phyloP scores from a whole-genome alignment of 2,797 vertebrate species.

The Silurus aristotelis region DNA sequence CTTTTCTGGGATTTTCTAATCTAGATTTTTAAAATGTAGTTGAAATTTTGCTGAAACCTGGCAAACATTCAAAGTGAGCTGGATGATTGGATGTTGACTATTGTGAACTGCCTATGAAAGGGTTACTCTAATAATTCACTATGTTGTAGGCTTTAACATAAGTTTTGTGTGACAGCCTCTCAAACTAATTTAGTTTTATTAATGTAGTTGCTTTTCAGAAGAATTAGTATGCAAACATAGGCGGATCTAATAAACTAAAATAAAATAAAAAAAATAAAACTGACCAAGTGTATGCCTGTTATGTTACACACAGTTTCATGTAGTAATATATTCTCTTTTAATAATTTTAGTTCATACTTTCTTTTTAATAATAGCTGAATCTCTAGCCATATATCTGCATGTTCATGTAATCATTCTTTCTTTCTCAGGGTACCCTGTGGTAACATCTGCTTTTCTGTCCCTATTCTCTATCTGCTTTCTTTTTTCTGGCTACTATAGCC shows the following conservation, averaged over 20 bases:
- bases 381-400: background rate
- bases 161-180: background rate
- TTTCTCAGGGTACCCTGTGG: background rate
- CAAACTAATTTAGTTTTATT: background rate
- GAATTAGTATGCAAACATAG: background rate
- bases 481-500: conserved; percentile 69
- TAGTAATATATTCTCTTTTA: background rate
- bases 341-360: background rate
- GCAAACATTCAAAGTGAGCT: background rate
- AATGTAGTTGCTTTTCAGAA: no score
- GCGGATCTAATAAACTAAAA: background rate
- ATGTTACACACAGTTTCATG: background rate
- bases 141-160: background rate
- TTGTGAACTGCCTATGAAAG: background rate
- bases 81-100: background rate
- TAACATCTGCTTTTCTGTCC: conserved; percentile 66
- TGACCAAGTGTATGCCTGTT: background rate
- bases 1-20: no score
- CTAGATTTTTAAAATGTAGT: background rate
- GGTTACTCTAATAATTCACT: background rate
- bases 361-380: background rate
- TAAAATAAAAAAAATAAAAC: no score
- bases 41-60: background rate
- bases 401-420: background rate
- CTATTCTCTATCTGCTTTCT: conserved; percentile 56